Percentiles rank a stretch among this genome's conserved stretches.
Conservation (phyloP, 2,888 invertebrate genomes). For the Protodeltote pygarga region DNA sequence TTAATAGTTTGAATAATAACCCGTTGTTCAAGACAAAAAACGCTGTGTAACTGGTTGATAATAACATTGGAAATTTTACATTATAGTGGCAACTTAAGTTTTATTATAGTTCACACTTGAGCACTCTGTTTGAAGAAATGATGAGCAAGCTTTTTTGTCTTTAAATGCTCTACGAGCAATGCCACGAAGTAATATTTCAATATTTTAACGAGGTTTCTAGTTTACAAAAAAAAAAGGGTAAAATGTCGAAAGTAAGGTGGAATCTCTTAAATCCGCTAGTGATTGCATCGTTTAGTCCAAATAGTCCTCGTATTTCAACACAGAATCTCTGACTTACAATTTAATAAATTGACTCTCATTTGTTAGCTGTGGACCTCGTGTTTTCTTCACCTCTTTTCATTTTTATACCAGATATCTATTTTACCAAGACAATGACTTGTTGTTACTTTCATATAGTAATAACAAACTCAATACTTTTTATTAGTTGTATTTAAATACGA, state of each 20-base stretch:
- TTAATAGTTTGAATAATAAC: no score
- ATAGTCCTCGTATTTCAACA: slow-evolving; percentile 82
- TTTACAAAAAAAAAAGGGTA: slow-evolving; percentile 48
- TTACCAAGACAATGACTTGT: slow-evolving; percentile 2
- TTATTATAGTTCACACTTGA: no score
- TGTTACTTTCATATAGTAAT: no score
- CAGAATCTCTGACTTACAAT: slow-evolving; percentile 71
- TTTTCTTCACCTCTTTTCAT: slow-evolving; percentile 25
- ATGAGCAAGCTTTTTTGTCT: no score
- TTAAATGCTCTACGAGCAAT: no score
- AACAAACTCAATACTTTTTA: not conserved
- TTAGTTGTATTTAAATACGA: no score
- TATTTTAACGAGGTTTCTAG: slow-evolving; percentile 10
- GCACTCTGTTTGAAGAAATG: no score
- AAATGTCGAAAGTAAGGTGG: slow-evolving; percentile 60
- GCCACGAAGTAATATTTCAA: no score
- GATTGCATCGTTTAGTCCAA: slow-evolving; percentile 82
- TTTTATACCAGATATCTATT: not conserved
- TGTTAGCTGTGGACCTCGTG: slow-evolving; percentile 56
- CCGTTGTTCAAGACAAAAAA: no score
- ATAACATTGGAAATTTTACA: no score
- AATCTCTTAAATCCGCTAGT: slow-evolving; percentile 78
- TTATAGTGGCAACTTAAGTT: no score
- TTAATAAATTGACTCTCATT: slow-evolving; percentile 75
- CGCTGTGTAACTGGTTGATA: no score